Base-by-base conservation (phyloP, 2,888 invertebrate species). In the Leptopilina myrica region DNA sequence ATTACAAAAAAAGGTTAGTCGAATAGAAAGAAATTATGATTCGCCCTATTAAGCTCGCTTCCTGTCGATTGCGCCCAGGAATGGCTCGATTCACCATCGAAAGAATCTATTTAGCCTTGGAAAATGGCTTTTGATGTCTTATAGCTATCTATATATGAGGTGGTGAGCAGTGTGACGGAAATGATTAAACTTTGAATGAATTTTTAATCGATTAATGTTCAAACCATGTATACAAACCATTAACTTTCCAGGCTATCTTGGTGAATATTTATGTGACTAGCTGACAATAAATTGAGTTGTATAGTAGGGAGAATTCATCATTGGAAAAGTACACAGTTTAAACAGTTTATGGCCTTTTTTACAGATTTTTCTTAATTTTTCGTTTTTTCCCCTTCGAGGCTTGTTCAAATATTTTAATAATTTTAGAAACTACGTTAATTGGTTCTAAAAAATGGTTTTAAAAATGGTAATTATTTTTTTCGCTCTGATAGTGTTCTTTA, bases 101-200 rank as follows among this genome's bases (percentile, higher is more conserved):
- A 73, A 73, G 73, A 73, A 73, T 73, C 73, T 73, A 73, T 73
- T 73, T 56, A 73, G 73, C 73, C 33, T 73, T 56, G 73, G 73
- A 73, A 56, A 73, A 73, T 73, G 73, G 73, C 73, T 73, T 33
- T 53, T 73, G 73, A 73, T 73, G 73, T 26, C 56, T 73, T 73
- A 56, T 73, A 56, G 33, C 73, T 53, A 69, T 15, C 62, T 62
- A 62, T 62, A 62, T 53, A 26, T 69, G 26, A 69, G 26, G 53
- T 69, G 26, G 33, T 33, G 73, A 73, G 56, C 73, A 73, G 56
- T n/a, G 73, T 73, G n/a, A 73, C 73, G 73, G 73, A 73, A 73
- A 73, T 73, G 73, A 73, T 73, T 73, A 73, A 73, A 73, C 53
- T 73, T 56, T 73, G 40, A 73, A 73, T 73, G 73, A 73, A 73